Evolutionary conservation across 2,797 vertebrate genomes (phyloP).

Genomic region (Morus bassanus): DNA sequence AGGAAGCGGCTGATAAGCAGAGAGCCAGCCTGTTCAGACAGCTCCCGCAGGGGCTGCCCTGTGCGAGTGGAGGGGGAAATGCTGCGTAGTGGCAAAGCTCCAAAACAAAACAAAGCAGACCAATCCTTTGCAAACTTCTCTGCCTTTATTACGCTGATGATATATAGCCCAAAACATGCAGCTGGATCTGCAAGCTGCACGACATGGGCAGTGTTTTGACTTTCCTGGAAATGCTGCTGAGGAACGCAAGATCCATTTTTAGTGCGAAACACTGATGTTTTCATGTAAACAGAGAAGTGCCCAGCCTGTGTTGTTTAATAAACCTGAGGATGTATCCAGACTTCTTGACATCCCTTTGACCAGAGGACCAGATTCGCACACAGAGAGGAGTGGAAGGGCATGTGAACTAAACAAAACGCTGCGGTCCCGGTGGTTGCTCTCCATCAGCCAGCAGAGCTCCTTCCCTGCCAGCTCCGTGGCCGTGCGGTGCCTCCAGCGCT

Average conservation of each 20-base stretch:
- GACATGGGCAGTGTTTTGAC: background rate
- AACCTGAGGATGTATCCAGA: background rate
- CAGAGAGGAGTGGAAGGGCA: background rate
- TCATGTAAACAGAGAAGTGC: background rate
- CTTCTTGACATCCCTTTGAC: background rate
- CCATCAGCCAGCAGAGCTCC: background rate
- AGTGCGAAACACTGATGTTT: background rate
- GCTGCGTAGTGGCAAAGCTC: background rate
- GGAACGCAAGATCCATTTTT: background rate
- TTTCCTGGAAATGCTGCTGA: background rate
- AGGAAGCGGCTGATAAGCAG: constrained; percentile 20
- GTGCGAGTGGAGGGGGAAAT: background rate
- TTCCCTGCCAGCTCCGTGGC: background rate
- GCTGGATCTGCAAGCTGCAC: background rate
- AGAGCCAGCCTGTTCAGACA: background rate
- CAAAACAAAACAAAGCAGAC: background rate
- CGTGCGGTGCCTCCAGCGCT: background rate
- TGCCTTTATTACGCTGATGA: background rate
- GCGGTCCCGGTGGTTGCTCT: background rate
- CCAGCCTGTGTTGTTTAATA: background rate
- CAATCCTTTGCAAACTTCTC: background rate
- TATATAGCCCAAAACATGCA: background rate
- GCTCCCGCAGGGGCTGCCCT: background rate
- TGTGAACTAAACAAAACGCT: background rate
- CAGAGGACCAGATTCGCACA: background rate